Percentiles rank a stretch among this genome's conserved stretches.
These are phyloP conservation scores for Sialia sialis DNA, from an alignment of 2,113 vertebrate species.

Conservation along the genomic window DNA sequence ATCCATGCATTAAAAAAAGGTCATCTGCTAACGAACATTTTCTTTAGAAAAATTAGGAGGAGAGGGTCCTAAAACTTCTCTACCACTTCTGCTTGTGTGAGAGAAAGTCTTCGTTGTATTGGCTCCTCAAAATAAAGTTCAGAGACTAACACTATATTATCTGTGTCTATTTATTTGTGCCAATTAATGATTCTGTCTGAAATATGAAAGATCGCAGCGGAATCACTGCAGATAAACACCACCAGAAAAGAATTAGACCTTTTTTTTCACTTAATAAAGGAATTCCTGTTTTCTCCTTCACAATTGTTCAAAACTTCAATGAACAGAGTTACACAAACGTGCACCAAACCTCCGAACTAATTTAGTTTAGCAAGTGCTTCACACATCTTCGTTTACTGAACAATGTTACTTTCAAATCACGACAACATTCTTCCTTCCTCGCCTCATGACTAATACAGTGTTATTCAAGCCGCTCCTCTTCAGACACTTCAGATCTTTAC, in stretches of 20 bases:
- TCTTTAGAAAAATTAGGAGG: background rate
- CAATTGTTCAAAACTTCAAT: constrained; percentile 75
- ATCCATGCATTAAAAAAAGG: background rate
- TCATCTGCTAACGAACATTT: background rate
- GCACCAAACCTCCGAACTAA: constrained; percentile 66
- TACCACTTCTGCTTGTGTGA: background rate
- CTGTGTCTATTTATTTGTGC: background rate
- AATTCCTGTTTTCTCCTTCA: constrained; percentile 62
- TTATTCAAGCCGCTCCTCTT: constrained; percentile 60
- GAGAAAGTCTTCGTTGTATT: background rate
- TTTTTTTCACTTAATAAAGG: constrained; percentile 52
- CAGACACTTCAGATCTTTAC: constrained; percentile 56
- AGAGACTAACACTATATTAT: background rate
- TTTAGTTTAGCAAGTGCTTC: constrained; percentile 73
- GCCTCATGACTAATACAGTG: constrained; percentile 79
- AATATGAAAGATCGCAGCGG: constrained; percentile 65
- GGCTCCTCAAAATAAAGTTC: background rate
- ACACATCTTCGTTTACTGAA: constrained; percentile 71
- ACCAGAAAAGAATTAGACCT: constrained; percentile 63
- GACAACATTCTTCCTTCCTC: constrained; percentile 68
- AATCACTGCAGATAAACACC: constrained; percentile 61
- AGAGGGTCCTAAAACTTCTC: background rate
- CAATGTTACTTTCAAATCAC: constrained; percentile 72
- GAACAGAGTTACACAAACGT: constrained; percentile 67
- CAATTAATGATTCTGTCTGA: background rate